Base-by-base conservation (phyloP, 2,113 vertebrate species). In the Ceuthmochares aereus region DNA sequence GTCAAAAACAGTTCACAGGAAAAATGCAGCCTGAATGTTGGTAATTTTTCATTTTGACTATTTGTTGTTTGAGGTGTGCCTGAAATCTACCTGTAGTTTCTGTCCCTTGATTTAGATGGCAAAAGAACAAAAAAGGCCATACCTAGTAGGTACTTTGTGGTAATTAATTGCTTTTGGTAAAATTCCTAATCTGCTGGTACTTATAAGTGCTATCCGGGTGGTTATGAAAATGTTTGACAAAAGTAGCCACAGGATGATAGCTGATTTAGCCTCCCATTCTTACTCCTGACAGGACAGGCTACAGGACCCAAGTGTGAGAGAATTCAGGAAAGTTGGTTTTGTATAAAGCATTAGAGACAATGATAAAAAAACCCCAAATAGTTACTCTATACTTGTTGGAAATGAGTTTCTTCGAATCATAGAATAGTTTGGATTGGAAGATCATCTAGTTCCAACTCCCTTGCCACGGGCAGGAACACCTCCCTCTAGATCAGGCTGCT, bases 61-160 rank as follows among this genome's bases (percentile, higher is more conserved):
- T 32, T 72, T 75, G 12, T n/a, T 90, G 29, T 36, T 92, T n/a
- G 30, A 6, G 47, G 18, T 8, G 7, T 52, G 10, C 19, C 40
- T 49, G 55, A 84, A 94, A 92, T 20, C 11, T 40, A 29, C 7
- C 30, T 68, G n/a, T 43, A 29, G 12, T 62, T 87, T 84, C 27
- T 63, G 17, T 21, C 8, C 25, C 43, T 73, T 69, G 27, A 89
- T 81, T 91, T 84, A 87, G 20, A 47, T 25, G 12, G 3, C 27
- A 79, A 89, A 18, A 82, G 51, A 87, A 78, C 55, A 87, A 83
- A 83, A 12, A 76, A 83, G 32, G n/a, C 9, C 6, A 12, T 62
- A 21, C 22, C 12, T n/a, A 47, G 36, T 16, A 76, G 13, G 12
- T 27, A 59, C 2, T 43, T 87, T 58, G 6, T 0, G 0, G 23